These are phyloP conservation scores for Phortica okadai DNA, from an alignment of 2,888 invertebrate genomes.

Conservation along the genomic window DNA sequence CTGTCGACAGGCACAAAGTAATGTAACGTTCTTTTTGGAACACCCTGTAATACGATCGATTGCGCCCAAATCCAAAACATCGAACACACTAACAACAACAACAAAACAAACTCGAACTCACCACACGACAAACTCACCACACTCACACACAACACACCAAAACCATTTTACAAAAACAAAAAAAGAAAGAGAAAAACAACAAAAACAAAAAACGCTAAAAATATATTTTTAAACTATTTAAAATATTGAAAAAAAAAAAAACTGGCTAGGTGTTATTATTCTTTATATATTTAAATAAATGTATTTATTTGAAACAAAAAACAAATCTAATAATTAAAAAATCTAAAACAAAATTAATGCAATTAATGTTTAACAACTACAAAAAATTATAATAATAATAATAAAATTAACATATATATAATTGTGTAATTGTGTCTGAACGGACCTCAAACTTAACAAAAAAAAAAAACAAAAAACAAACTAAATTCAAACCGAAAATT, in stretches of 20 bases:
- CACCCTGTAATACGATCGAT: not conserved
- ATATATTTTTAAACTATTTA: constrained; percentile 36
- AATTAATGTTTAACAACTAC: constrained; percentile 42
- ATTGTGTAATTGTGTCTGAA: constrained; percentile 52
- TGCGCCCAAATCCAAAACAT: not conserved
- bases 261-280: constrained; percentile 25
- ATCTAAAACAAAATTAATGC: not conserved
- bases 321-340: constrained; percentile 4
- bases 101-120: constrained; percentile 5
- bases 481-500: constrained; percentile 60
- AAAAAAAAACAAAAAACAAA: constrained; percentile 44
- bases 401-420: constrained; percentile 28
- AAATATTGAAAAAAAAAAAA: constrained; percentile 35
- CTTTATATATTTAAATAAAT: constrained; percentile 39
- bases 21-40: not conserved
- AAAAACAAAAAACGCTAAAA: not conserved
- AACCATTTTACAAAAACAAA: not conserved
- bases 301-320: constrained; percentile 40
- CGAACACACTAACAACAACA: constrained; percentile 19
- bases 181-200: not conserved
- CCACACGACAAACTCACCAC: not conserved
- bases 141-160: not conserved
- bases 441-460: constrained; percentile 50
- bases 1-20: too few species aligned
- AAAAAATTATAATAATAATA: constrained; percentile 12